These are phyloP conservation scores for Eublepharis macularius DNA, from an alignment of 2,113 vertebrate species.

Conservation along the genomic window DNA sequence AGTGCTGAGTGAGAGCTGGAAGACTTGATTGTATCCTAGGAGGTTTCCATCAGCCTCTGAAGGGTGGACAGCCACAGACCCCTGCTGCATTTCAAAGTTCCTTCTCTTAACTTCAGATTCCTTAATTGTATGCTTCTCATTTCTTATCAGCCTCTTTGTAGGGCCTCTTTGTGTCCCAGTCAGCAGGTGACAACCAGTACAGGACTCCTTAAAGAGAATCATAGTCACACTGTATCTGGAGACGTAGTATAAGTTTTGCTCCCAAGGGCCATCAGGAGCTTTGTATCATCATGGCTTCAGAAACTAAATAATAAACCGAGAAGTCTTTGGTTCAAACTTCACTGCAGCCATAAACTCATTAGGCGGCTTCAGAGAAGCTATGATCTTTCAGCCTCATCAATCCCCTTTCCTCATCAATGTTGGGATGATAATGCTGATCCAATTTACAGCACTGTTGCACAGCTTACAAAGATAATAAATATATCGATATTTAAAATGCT, in stretches of 20 bases:
- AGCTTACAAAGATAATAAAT: no score
- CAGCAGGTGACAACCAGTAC: conserved; percentile 41
- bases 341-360: neutral
- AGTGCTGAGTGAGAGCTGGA: conserved; percentile 6
- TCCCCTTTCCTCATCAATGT: no score
- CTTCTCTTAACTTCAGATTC: conserved; percentile 44
- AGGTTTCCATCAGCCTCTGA: conserved; percentile 52
- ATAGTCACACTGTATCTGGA: neutral
- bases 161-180: conserved; percentile 40
- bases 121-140: conserved; percentile 58
- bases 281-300: neutral
- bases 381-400: no score
- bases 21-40: conserved; percentile 44
- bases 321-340: neutral
- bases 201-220: conserved; percentile 15
- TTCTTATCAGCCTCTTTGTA: conserved; percentile 33
- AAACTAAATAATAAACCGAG: neutral
- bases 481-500: no score
- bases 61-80: conserved; percentile 29
- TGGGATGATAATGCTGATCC: no score
- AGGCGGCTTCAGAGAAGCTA: neutral
- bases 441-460: no score
- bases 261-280: conserved; percentile 16
- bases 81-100: conserved; percentile 57
- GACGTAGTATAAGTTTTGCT: neutral